A percentile compares a stretch with the other conserved stretches of the same genome.
phyloP scores from a whole-genome alignment of 2,888 invertebrate species.

The Acrobeloides nanus region DNA sequence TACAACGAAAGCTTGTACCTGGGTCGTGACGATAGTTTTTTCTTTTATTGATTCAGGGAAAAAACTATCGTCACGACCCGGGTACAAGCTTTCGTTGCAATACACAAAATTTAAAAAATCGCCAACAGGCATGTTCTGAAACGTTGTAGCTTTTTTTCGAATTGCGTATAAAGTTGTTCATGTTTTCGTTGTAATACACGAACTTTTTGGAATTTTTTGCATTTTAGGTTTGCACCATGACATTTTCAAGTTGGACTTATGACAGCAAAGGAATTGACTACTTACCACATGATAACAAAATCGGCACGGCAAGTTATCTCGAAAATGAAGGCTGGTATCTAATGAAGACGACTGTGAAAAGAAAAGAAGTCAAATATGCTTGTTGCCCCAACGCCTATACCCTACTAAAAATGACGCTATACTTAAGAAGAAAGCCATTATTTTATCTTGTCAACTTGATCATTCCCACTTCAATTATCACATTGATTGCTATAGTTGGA shows the following conservation, averaged over 20 bases:
- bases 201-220: no score
- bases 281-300: conserved; percentile 42
- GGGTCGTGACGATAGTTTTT: no score
- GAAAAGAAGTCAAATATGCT: conserved; percentile 47
- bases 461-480: conserved; percentile 52
- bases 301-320: conserved; percentile 47
- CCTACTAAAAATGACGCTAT: conserved; percentile 43
- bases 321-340: conserved; percentile 53
- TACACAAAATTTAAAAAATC: no score
- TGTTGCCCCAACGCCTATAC: conserved; percentile 53
- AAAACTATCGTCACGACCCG: no score
- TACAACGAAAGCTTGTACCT: no score
- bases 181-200: no score
- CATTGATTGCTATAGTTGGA: conserved; percentile 51
- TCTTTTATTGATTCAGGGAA: no score
- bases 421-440: conserved; percentile 47
- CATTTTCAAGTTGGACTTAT: conserved; percentile 49
- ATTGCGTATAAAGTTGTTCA: no score
- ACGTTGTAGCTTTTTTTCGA: no score
- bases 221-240: conserved; percentile 47
- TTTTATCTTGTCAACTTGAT: conserved; percentile 53
- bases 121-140: no score
- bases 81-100: no score
- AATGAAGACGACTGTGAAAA: conserved; percentile 37
- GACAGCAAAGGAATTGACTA: conserved; percentile 52